These are phyloP conservation scores for Grammomys surdaster DNA, from an alignment of 2,113 vertebrate species.

Conservation along the genomic window DNA sequence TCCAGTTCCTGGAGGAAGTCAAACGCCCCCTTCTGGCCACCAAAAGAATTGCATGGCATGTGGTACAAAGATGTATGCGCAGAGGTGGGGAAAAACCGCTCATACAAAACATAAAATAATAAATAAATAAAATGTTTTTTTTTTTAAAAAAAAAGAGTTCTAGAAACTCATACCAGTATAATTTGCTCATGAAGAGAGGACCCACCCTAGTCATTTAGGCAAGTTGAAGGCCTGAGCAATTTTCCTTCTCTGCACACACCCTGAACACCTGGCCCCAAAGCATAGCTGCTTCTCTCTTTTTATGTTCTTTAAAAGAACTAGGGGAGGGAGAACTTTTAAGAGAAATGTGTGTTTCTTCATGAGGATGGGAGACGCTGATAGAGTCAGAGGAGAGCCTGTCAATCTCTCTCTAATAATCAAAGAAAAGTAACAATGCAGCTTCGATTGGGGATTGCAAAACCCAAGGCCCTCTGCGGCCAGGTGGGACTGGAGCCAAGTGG, in stretches of 20 bases:
- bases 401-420: neutral
- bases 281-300: neutral
- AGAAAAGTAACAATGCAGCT: neutral
- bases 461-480: neutral
- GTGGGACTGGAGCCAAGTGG: neutral
- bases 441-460: neutral
- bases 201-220: neutral
- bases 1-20: neutral
- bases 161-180: neutral
- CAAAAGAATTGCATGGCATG: neutral
- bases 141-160: neutral
- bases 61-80: rapidly evolving
- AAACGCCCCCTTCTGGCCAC: neutral
- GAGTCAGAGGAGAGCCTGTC: neutral
- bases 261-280: neutral
- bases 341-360: neutral
- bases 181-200: slow-evolving; percentile 47
- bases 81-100: neutral
- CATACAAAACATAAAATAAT: neutral
- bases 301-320: neutral
- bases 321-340: neutral
- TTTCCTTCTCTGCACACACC: neutral
- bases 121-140: neutral
- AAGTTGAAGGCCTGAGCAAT: neutral
- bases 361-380: neutral